A percentile compares a stretch with the other conserved stretches of the same genome.
Evolutionary conservation across 2,797 vertebrate genomes (phyloP).

Genomic region (Phoxinus dragarum): DNA sequence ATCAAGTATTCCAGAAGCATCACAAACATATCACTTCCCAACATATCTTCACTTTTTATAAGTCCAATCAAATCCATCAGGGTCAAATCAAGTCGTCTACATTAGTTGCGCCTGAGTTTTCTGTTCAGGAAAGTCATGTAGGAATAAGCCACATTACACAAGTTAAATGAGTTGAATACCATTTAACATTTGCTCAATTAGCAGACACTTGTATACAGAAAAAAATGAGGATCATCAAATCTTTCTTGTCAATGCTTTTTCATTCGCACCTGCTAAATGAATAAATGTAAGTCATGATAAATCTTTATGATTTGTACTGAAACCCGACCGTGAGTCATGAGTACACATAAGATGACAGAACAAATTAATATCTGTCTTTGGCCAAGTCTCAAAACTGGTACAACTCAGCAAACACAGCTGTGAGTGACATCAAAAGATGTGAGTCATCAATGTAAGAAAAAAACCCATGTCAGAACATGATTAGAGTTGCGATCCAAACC

Average conservation of each 20-base stretch:
- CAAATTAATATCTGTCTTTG: slow-evolving; percentile 18
- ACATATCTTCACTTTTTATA: background rate
- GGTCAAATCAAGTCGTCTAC: background rate
- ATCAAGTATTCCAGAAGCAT: background rate
- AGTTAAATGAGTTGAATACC: background rate
- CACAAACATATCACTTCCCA: background rate
- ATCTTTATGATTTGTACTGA: background rate
- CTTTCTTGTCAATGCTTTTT: background rate
- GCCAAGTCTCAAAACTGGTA: background rate
- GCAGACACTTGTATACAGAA: background rate
- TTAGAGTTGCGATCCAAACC: background rate
- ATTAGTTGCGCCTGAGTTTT: background rate
- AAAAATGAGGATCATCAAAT: background rate
- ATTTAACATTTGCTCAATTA: background rate
- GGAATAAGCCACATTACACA: background rate
- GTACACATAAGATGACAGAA: background rate
- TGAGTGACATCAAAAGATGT: slow-evolving; percentile 1
- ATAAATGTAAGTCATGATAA: background rate
- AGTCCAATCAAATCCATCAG: background rate
- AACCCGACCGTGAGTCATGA: background rate
- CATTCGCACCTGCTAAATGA: background rate
- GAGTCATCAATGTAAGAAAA: slow-evolving; percentile 13
- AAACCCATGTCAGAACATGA: slow-evolving; percentile 4
- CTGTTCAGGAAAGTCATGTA: background rate
- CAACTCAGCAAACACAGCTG: slow-evolving; percentile 19